Evolutionary conservation across 35 echinoderm and acorn worm genomes (phyloP).

Genomic region (Apostichopus parvimensis): DNA sequence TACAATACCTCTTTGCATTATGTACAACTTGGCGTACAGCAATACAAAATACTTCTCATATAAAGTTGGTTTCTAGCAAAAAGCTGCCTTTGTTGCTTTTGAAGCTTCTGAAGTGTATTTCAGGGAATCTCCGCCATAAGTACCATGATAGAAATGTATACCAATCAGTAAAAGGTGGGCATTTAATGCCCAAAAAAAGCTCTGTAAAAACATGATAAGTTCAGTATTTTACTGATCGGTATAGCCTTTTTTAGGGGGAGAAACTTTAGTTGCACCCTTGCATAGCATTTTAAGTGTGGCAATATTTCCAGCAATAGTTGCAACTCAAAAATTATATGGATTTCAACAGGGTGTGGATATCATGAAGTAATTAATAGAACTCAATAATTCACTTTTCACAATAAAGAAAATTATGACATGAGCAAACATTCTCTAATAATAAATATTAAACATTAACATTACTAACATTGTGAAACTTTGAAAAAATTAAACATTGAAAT

Average conservation of each 20-base stretch:
- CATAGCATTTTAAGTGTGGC: constrained; percentile 42
- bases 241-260: not conserved
- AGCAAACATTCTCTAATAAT: constrained; percentile 60
- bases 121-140: constrained; percentile 51
- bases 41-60: constrained; percentile 66
- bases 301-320: constrained; percentile 41
- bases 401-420: constrained; percentile 33
- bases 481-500: constrained; percentile 55
- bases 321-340: constrained; percentile 32
- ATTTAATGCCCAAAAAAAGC: constrained; percentile 57
- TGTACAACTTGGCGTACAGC: constrained; percentile 60
- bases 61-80: constrained; percentile 56
- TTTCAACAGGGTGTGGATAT: constrained; percentile 15
- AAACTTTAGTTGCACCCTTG: constrained; percentile 58
- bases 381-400: constrained; percentile 14
- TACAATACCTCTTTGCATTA: constrained; percentile 56
- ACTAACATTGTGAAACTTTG: constrained; percentile 56
- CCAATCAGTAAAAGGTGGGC: constrained; percentile 46
- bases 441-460: constrained; percentile 62
- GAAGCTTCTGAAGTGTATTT: constrained; percentile 51
- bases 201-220: constrained; percentile 56
- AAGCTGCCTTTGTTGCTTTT: constrained; percentile 53
- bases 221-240: constrained; percentile 13
- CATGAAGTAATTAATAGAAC: not conserved
- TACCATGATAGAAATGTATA: constrained; percentile 64